Base-by-base conservation (phyloP, 2,113 vertebrate species). In the Pomatorhinus ruficollis region DNA sequence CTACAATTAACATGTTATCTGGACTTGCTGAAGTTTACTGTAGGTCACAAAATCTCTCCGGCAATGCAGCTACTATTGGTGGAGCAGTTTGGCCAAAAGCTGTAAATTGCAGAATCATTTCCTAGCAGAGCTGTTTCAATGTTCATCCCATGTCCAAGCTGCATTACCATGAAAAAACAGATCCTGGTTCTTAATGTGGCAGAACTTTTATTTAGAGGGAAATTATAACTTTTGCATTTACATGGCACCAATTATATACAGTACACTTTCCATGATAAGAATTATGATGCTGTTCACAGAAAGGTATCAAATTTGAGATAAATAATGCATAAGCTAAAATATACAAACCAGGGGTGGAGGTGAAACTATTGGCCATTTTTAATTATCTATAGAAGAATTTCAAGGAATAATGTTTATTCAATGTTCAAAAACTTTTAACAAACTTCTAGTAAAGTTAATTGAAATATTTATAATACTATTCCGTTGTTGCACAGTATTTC, bases 371-470 rank as follows among this genome's bases (percentile, higher is more conserved):
- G 81, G 86, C 86, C 84, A 56, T 95, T 94, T 94, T 97, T 96
- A 79, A 56, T 95, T 93, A 94, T 84, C 93, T 96, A 95, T 97
- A 94, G 81, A 95, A 97, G 97, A 98, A 94, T 94, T 97, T 96
- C 77, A 97, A 98, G 96, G 97, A 98, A 98, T 97, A 98, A 97
- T 95, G 97, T 98, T 97, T 96, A 97, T 96, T 95, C 96, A 95
- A 96, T 97, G 96, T 97, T 98, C 98, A 98, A 99, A 99, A 98
- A 90, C 74, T 96, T 98, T 95, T 98, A 99, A 98, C 98, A 98
- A 99, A 98, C 97, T 98, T 94, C 95, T 96, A 97, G 98, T 98
- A 98, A 98, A 98, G 97, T 98, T 97, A 98, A 97, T 95, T 97
- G 97, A 98, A 98, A 96, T 98, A 97, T 98, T 98, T 98, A 98